Evolutionary conservation across 2,888 invertebrate genomes (phyloP), one percentile per base, ranked within the genome.

Genomic region (Leptopilina myrica): DNA sequence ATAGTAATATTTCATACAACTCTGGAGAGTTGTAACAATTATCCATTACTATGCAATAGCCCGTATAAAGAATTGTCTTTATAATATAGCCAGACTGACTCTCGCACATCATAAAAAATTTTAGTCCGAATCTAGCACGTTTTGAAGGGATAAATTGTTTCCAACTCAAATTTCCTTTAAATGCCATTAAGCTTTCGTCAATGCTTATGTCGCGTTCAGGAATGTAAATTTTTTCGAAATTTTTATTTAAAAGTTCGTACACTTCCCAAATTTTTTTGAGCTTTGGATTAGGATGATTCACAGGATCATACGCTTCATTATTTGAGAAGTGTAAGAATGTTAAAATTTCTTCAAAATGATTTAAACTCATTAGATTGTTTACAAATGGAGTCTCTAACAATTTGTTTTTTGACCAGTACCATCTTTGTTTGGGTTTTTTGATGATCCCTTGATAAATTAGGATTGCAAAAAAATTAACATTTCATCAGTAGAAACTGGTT

Each of bases 111-210:
- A 67, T 33, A 53, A 40, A 75, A 78, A 78, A 76, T 65, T 65
- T 78, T 15, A 26, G 8, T 2, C 75, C 78, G 43, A 64, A 75
- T 15, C 78, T 76, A 11, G 76, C 78, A n/a, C 78, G 69, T 40
- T 77, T 77, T n/a, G 64, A 56, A 26, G 78, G 69, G 43, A 73
- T 69, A 53, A 64, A 78, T 64, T 78, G 76, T 33, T 40, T 64
- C 46, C 20, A 78, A 56, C 49, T 46, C 4, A 78, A n/a, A 5
- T 65, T 11, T 26, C 20, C 43, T 43, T 78, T 76, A 20, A 12
- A 62, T 40, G 78, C 5, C 75, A 76, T 76, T 62, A 78, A 65
- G 76, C 78, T 43, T 43, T 43, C 43, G 43, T 43, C 43, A 43
- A 43, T 43, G 8, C 43, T 43, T 43, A 43, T 43, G 43, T 43